phyloP scores from a whole-genome alignment of 2,888 invertebrate genomes.

The Diabrotica balteata region DNA sequence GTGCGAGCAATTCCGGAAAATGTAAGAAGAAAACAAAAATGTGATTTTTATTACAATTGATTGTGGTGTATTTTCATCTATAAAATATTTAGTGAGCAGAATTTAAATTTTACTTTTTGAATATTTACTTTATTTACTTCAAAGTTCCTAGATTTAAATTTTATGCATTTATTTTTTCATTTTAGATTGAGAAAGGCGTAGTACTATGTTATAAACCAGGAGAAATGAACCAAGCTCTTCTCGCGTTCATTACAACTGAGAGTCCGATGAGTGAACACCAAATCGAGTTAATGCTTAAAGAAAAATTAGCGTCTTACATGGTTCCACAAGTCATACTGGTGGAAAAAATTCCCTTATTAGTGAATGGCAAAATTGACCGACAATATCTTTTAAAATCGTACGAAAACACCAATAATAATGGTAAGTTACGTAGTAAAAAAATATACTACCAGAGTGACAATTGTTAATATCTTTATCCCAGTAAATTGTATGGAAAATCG shows the following conservation, averaged over 20 bases:
- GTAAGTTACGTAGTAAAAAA: slow-evolving; percentile 55
- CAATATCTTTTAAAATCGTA: slow-evolving; percentile 78
- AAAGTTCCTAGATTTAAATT: background rate
- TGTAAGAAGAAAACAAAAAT: too few relatives aligned
- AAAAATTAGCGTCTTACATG: slow-evolving; percentile 77
- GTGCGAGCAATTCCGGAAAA: too few relatives aligned
- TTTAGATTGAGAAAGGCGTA: slow-evolving; percentile 72
- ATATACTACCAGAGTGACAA: too few relatives aligned
- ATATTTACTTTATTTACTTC: too few relatives aligned
- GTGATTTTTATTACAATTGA: too few relatives aligned
- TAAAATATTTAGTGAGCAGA: too few relatives aligned
- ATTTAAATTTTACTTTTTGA: too few relatives aligned
- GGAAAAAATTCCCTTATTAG: slow-evolving; percentile 78
- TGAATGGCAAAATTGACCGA: slow-evolving; percentile 88
- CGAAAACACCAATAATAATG: slow-evolving; percentile 74
- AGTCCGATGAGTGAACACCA: slow-evolving; percentile 63
- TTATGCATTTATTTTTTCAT: background rate
- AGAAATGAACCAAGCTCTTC: slow-evolving; percentile 72
- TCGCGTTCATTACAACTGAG: slow-evolving; percentile 69
- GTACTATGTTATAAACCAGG: slow-evolving; percentile 83
- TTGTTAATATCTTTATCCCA: too few relatives aligned
- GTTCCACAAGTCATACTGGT: slow-evolving; percentile 78
- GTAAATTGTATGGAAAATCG: background rate
- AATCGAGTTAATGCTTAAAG: slow-evolving; percentile 71
- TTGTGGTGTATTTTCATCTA: too few relatives aligned